Conservation (phyloP, 2,888 invertebrate species). For the Clivina fossor region DNA sequence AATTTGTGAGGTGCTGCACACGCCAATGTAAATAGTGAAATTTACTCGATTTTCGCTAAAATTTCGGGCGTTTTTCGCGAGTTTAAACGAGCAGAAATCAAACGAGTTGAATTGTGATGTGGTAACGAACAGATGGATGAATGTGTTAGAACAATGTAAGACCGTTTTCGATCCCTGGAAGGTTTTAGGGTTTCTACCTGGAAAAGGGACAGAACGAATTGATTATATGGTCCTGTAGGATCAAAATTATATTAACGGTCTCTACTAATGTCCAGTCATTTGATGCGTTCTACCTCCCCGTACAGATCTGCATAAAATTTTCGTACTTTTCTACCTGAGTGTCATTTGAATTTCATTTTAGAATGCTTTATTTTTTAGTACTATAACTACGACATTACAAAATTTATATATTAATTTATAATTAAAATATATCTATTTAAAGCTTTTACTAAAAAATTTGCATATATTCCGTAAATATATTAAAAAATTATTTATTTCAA, state of each 20-base stretch:
- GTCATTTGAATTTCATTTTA: no score
- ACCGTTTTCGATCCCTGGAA: constrained; percentile 38
- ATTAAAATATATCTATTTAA: no score
- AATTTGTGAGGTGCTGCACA: constrained; percentile 37
- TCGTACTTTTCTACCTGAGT: constrained; percentile 26
- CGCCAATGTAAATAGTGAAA: not conserved
- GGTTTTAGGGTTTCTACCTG: constrained; percentile 46
- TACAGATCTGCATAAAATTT: no score
- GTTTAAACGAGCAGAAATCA: not conserved
- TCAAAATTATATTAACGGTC: constrained; percentile 38
- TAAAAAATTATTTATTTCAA: no score
- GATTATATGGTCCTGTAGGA: constrained; percentile 40
- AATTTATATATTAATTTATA: no score
- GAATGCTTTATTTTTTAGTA: no score
- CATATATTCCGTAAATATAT: no score
- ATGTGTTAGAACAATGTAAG: constrained; percentile 4
- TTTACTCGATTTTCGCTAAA: constrained; percentile 7
- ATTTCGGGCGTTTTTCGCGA: not conserved
- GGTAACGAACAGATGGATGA: not conserved
- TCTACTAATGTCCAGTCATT: constrained; percentile 21
- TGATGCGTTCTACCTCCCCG: no score
- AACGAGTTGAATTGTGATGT: not conserved
- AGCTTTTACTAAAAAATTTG: no score
- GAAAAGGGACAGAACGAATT: constrained; percentile 48
- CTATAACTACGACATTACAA: no score